These are phyloP conservation scores for Hyposmocoma kahamanoa DNA, from an alignment of 1,140 invertebrate genomes.

Conservation along the genomic window DNA sequence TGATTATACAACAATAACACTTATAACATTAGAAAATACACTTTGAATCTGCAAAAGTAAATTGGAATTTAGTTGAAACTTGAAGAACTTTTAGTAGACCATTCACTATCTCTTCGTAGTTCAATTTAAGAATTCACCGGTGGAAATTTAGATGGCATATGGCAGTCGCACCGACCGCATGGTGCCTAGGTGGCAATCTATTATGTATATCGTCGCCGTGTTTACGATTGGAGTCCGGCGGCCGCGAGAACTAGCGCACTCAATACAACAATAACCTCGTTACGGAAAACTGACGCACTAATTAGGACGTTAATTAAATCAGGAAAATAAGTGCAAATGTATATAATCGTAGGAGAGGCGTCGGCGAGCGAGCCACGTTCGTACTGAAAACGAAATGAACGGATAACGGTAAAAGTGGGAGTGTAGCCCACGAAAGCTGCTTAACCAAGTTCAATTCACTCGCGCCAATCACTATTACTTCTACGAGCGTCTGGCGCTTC, in stretches of 20 bases:
- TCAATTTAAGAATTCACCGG: conserved; percentile 12
- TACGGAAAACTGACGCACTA: conserved; percentile 22
- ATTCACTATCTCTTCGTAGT: conserved; percentile 13
- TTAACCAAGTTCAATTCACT: conserved; percentile 47
- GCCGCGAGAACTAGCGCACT: conserved; percentile 4
- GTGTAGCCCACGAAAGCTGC: conserved; percentile 62
- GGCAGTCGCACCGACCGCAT: conserved; percentile 56
- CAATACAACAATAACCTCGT: conserved; percentile 19
- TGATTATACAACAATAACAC: conserved; percentile 45
- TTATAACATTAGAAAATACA: conserved; percentile 30
- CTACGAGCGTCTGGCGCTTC: conserved; percentile 35
- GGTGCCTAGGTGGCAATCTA: conserved; percentile 63
- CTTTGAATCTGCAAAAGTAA: neutral
- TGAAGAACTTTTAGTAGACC: neutral
- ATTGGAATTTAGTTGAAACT: too few species aligned
- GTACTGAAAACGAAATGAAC: conserved; percentile 62
- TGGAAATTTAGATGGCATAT: conserved; percentile 47
- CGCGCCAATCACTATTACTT: conserved; percentile 52
- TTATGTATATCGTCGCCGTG: neutral
- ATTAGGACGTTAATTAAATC: conserved; percentile 40
- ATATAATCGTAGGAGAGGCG: conserved; percentile 18
- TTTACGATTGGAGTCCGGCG: conserved; percentile 3
- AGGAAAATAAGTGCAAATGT: conserved; percentile 23
- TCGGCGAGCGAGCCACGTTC: conserved; percentile 40
- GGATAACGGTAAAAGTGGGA: conserved; percentile 70